Evolutionary conservation across 2,113 vertebrate genomes (phyloP), one percentile per base, ranked within the genome.

Genomic region (Fregata magnificens): DNA sequence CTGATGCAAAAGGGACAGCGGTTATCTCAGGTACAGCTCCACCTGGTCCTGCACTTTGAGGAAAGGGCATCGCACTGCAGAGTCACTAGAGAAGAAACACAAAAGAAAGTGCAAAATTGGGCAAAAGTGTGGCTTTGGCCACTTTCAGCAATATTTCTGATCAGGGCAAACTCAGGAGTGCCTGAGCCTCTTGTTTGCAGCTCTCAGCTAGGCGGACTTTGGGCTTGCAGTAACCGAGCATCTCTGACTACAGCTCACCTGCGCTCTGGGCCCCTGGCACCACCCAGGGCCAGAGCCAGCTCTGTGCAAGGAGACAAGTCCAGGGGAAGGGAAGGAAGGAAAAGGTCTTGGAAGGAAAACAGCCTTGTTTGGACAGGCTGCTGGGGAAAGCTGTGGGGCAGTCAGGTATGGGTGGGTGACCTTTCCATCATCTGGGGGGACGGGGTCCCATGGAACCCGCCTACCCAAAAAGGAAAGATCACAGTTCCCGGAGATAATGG

Each of bases 331-430:
- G 38, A 93, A 93, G 90, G 88, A 94, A 95, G 93, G 86, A 90
- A 96, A 90, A 95, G 79, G 97, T 88, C 21, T 95, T 88, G 86
- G 67, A 97, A 95, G 61, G 65, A 96, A 95, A 95, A 78, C 31
- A 92, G 52, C 49, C 74, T 76, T 94, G 61, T 92, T 92, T 91
- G 74, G 80, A 84, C 73, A 95, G 63, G 40, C 73, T 90, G 55
- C 47, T 1, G 4, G 49, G 52, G 36, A 95, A 87, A 85, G 34
- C 53, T 66, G 29, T 65, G 55, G 56, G 77, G 66, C 32, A 72
- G 62, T 74, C 86, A 94, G 96, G 93, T 96, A 72, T 32, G 83
- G 77, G 80, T 89, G 79, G 49, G 77, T 93, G 88, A 95, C 90
- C 90, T 93, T 92, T 91, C 66, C 40, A 16, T 63, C 93, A 52